Evolutionary conservation across 2,113 vertebrate genomes (phyloP), one percentile per base, ranked within the genome.

Genomic region (Hyla sarda): DNA sequence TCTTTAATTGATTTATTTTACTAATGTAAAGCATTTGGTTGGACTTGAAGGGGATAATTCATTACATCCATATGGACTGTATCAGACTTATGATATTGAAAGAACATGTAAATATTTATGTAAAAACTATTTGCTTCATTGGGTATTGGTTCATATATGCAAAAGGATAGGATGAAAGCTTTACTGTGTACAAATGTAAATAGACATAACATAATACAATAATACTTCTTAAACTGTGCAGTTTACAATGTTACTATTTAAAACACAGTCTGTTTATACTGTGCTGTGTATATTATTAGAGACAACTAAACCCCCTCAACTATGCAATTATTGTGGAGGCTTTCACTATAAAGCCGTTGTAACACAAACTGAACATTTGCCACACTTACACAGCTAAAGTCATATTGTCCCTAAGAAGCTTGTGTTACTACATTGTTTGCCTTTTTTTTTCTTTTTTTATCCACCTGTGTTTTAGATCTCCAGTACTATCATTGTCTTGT

Each of bases 181-280:
- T 99, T 99, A 99, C 96, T 96, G 96, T 97, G 93, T 97, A 97
- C 93, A 96, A 91, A 94, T 99, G 96, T 98, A 98, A 95, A 98
- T 98, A 97, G 93, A 93, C 91, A 73, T 93, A 92, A 93, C 93
- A 91, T 95, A 94, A 95, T 95, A 93, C 93, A 94, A 93, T 91
- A 92, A 95, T 96, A 93, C 93, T 94, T 93, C 94, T 94, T 93
- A 92, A 93, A 92, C 94, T 93, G 94, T 95, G 95, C 95, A 96
- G 94, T 96, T 96, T 95, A 95, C 95, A 90, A 90, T 94, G 92
- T 92, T 90, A 93, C 93, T 93, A 89, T 94, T 92, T 89, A 91
- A 89, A 92, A 89, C 92, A 90, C 92, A 89, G 93, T 89, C 89
- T 78, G 89, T 91, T 90, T 88, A 88, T 88, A 91, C 93, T 90